phyloP scores from a whole-genome alignment of 2,113 vertebrate genomes.

The Nymphicus hollandicus region DNA sequence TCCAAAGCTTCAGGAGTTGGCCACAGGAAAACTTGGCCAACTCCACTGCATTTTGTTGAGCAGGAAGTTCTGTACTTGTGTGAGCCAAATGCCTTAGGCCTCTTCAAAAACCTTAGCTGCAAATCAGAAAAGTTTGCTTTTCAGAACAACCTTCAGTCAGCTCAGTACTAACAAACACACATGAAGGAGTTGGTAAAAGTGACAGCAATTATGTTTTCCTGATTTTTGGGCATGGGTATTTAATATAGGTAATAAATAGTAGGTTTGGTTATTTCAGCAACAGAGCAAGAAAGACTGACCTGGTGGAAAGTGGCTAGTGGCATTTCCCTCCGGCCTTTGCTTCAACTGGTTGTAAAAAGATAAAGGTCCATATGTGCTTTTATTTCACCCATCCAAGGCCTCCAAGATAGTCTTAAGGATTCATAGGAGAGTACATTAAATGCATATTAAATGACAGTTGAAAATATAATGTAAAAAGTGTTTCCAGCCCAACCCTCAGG shows the following conservation, averaged over 20 bases:
- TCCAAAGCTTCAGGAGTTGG: background rate
- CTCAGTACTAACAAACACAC: background rate
- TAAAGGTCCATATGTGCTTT: background rate
- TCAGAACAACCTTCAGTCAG: background rate
- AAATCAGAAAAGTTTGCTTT: background rate
- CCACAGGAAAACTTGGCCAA: background rate
- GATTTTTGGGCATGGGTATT: background rate
- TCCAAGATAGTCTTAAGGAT: background rate
- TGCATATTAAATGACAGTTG: background rate
- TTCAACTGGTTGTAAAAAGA: background rate
- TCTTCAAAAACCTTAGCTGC: background rate
- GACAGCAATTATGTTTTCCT: background rate
- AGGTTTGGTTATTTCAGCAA: background rate
- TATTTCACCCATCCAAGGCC: background rate
- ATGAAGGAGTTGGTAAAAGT: background rate
- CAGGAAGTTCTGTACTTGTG: background rate
- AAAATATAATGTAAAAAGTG: background rate
- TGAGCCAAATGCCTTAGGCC: background rate
- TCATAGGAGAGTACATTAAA: background rate
- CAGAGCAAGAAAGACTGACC: background rate
- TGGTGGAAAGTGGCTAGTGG: background rate
- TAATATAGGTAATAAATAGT: background rate
- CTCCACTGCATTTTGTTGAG: background rate
- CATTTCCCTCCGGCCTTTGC: background rate
- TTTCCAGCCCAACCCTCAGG: background rate